Percentiles rank a stretch among this genome's conserved stretches.
Conservation (phyloP, 2,113 vertebrate genomes). For the Microcebus jonahi region DNA sequence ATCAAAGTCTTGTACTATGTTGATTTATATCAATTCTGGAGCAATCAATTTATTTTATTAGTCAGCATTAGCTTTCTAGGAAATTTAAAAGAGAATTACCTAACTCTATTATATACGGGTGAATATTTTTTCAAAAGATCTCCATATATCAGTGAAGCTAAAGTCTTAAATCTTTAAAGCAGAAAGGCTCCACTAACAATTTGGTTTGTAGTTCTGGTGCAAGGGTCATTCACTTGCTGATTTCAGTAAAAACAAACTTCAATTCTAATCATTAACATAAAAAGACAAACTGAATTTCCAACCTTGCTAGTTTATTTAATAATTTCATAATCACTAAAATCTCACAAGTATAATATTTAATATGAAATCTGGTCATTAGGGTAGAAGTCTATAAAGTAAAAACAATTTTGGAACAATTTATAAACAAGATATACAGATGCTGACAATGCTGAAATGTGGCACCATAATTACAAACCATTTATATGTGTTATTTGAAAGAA, state of each 20-base stretch:
- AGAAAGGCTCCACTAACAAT: conserved; percentile 26
- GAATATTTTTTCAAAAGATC: conserved; percentile 31
- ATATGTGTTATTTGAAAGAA: not conserved
- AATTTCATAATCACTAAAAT: conserved; percentile 43
- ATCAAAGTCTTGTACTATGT: not conserved
- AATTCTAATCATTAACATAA: conserved; percentile 33
- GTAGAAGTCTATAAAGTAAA: conserved; percentile 27
- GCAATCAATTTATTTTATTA: conserved; percentile 20
- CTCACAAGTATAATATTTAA: not conserved
- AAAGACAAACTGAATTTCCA: conserved; percentile 33
- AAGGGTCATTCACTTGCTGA: conserved; percentile 23
- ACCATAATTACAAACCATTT: conserved; percentile 31
- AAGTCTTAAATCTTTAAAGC: conserved; percentile 39
- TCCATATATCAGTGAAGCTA: conserved; percentile 24
- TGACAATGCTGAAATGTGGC: conserved; percentile 17
- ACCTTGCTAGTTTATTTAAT: conserved; percentile 44
- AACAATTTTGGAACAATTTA: conserved; percentile 45
- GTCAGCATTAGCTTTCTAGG: not conserved
- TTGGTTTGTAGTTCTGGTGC: conserved; percentile 1
- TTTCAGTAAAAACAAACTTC: conserved; percentile 31
- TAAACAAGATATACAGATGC: conserved; percentile 43
- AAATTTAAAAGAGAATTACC: conserved; percentile 39
- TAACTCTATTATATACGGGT: not conserved
- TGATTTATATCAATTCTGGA: conserved; percentile 22
- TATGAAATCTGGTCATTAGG: conserved; percentile 51